These are phyloP conservation scores for Bombus confusus DNA, from an alignment of 1,140 invertebrate species.

Conservation along the genomic window DNA sequence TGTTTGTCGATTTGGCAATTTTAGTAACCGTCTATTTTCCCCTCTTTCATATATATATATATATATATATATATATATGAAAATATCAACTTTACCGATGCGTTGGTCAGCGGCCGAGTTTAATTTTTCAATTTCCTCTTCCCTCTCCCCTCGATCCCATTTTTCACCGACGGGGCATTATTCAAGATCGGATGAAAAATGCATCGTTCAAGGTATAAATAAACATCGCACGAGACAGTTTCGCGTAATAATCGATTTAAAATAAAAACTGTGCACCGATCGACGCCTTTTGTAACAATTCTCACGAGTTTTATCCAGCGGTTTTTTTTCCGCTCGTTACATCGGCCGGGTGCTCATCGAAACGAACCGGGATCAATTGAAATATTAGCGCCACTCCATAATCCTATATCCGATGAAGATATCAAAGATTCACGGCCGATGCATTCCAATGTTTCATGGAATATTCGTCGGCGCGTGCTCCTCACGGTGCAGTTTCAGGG, in stretches of 20 bases:
- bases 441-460: not conserved
- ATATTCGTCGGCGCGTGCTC: not conserved
- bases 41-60: not conserved
- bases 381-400: slow-evolving; percentile 4
- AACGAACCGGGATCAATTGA: not conserved
- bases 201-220: not conserved
- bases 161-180: not conserved
- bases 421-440: slow-evolving; percentile 32
- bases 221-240: not conserved
- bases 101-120: not conserved
- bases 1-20: slow-evolving; percentile 39
- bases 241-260: not conserved
- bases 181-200: not conserved
- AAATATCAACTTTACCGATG: slow-evolving; percentile 11
- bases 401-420: not conserved
- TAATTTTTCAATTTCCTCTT: slow-evolving; percentile 23
- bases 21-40: not conserved
- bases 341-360: not conserved
- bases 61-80: not conserved
- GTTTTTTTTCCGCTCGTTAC: not conserved
- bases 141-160: not conserved
- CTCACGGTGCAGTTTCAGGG: not conserved
- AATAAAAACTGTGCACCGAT: not conserved
- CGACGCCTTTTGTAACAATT: not conserved
- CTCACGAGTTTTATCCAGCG: not conserved